Evolutionary conservation across 2,888 invertebrate species (phyloP).

Genomic region (Quadroppia sp.): DNA sequence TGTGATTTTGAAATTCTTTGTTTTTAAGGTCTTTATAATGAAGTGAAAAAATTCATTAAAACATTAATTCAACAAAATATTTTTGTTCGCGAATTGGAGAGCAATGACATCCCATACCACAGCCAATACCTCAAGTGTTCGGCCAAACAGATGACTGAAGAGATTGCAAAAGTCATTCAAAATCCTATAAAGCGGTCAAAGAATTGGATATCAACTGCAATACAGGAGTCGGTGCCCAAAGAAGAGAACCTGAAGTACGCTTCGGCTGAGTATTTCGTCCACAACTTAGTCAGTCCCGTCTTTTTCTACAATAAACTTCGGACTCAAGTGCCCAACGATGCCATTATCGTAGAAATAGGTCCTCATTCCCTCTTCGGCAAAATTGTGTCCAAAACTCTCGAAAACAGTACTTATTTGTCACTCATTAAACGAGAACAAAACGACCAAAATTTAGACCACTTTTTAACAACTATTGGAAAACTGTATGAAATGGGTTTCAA

Average conservation of each 20-base stretch:
- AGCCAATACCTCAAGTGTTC: constrained; percentile 54
- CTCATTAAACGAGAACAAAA: constrained; percentile 71
- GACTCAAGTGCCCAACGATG: constrained; percentile 75
- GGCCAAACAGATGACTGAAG: constrained; percentile 81
- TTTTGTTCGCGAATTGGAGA: constrained; percentile 37
- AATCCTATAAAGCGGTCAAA: constrained; percentile 70
- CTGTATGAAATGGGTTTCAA: constrained; percentile 74
- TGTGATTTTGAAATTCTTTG: too few species aligned
- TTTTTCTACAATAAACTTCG: constrained; percentile 86
- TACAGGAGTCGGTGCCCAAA: constrained; percentile 80
- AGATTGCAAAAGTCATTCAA: constrained; percentile 81
- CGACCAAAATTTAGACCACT: constrained; percentile 59
- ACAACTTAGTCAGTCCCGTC: constrained; percentile 89
- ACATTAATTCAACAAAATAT: background rate
- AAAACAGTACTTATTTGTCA: constrained; percentile 62
- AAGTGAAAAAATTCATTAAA: constrained; percentile 4
- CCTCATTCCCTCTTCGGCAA: constrained; percentile 92
- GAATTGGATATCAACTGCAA: constrained; percentile 88
- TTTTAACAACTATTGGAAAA: constrained; percentile 70
- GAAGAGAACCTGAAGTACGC: constrained; percentile 65
- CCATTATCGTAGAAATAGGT: constrained; percentile 86
- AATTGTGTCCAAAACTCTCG: constrained; percentile 65
- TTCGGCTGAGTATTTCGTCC: constrained; percentile 90
- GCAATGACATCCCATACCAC: constrained; percentile 25
- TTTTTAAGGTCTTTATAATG: background rate